Percentiles rank a stretch among this genome's conserved stretches.
phyloP scores from a whole-genome alignment of 2,113 vertebrate species.

The Passer montanus region DNA sequence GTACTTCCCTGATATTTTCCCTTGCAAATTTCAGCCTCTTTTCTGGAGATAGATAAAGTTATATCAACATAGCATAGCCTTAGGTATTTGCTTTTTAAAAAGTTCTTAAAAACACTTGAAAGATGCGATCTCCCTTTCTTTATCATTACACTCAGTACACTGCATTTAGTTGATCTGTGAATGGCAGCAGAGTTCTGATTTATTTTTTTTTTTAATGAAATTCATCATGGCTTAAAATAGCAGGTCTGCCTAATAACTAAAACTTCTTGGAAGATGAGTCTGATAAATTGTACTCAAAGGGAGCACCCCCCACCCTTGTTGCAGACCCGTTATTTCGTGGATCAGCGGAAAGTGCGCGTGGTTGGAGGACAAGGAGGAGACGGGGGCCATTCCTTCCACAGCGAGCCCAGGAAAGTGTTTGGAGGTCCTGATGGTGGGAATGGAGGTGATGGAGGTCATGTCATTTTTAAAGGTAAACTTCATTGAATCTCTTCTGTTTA shows the following conservation, averaged over 20 bases:
- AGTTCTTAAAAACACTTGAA: neutral
- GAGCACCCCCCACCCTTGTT: neutral
- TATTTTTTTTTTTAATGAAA: neutral
- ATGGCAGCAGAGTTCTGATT: neutral
- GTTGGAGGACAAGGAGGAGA: constrained; percentile 84
- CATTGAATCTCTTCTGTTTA: neutral
- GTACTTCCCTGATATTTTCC: neutral
- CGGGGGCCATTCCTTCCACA: constrained; percentile 85
- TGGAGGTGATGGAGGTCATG: constrained; percentile 87
- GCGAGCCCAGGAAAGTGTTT: constrained; percentile 92
- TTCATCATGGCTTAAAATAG: neutral
- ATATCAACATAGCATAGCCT: neutral
- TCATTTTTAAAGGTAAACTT: constrained; percentile 86
- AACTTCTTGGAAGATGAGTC: neutral
- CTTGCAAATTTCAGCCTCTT: neutral
- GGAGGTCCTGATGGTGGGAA: constrained; percentile 96
- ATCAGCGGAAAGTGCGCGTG: constrained; percentile 83
- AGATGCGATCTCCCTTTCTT: neutral
- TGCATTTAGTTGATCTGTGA: neutral
- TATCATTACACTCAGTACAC: neutral
- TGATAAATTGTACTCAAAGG: neutral
- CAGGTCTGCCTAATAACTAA: neutral
- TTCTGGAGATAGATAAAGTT: neutral
- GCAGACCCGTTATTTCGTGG: constrained; percentile 88
- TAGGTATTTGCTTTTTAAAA: neutral